A percentile compares a stretch with the other conserved stretches of the same genome.
Evolutionary conservation across 2,888 invertebrate genomes (phyloP).

Genomic region (Alloscopus bannaensis): DNA sequence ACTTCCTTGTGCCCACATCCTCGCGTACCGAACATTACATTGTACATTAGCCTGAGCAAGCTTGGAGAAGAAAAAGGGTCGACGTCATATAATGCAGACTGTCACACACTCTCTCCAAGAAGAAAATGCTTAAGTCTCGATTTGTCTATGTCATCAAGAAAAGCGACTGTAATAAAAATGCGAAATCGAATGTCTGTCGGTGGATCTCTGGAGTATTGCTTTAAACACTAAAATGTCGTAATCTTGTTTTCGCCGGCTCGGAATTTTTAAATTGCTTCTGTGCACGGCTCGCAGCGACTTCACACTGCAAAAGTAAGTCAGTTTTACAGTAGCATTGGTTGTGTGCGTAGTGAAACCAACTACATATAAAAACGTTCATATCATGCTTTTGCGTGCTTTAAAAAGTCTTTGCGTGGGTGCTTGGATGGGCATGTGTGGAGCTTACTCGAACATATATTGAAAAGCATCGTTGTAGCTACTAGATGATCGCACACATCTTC

Average conservation of each 20-base stretch:
- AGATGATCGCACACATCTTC: conserved; percentile 19
- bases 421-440: not conserved
- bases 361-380: conserved; percentile 12
- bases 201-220: conserved; percentile 56
- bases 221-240: conserved; percentile 63
- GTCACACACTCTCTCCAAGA: conserved; percentile 37
- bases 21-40: conserved; percentile 22
- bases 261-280: conserved; percentile 63
- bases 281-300: conserved; percentile 30
- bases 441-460: too few species aligned
- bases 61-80: conserved; percentile 42
- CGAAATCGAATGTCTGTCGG: conserved; percentile 62
- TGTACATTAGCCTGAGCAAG: conserved; percentile 38
- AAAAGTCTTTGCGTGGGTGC: conserved; percentile 43
- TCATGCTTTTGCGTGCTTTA: conserved; percentile 24
- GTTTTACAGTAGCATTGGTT: not conserved
- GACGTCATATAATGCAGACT: conserved; percentile 42
- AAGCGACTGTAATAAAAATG: conserved; percentile 54
- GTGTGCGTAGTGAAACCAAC: not conserved
- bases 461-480: too few species aligned
- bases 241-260: conserved; percentile 60
- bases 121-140: conserved; percentile 59
- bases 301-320: conserved; percentile 25
- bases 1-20: conserved; percentile 20
- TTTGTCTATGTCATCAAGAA: conserved; percentile 63